Evolutionary conservation across 2,113 vertebrate species (phyloP).

Genomic region (Lota lota): DNA sequence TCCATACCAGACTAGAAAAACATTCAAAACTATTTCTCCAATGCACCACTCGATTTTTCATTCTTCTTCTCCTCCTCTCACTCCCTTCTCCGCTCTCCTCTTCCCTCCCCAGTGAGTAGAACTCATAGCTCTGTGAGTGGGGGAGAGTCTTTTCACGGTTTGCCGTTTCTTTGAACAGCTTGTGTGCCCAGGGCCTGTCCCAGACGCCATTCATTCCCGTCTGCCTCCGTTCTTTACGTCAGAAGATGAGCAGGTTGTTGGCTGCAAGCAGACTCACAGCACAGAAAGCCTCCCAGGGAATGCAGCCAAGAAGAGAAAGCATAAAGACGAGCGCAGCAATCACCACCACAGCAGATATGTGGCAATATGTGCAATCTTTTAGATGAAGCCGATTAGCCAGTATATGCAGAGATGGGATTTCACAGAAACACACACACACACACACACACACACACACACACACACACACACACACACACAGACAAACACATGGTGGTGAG

Average conservation of each 20-base stretch:
- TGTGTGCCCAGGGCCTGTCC: constrained; percentile 72
- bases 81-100: too few relatives aligned
- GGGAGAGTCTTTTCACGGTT: constrained; percentile 39
- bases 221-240: constrained; percentile 53
- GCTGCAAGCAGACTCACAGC: constrained; percentile 59
- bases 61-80: too few relatives aligned
- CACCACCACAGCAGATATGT: constrained; percentile 26
- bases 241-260: constrained; percentile 67
- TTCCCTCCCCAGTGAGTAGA: constrained; percentile 24
- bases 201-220: constrained; percentile 51
- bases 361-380: constrained; percentile 29
- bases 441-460: constrained; percentile 10
- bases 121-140: constrained; percentile 53
- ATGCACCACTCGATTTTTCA: too few relatives aligned
- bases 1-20: too few relatives aligned
- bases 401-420: background rate
- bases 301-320: constrained; percentile 29
- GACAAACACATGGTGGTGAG: background rate
- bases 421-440: constrained; percentile 9
- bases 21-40: too few relatives aligned
- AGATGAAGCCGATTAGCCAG: constrained; percentile 32
- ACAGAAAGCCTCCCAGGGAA: constrained; percentile 45
- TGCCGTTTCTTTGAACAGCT: constrained; percentile 70
- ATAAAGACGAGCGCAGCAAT: constrained; percentile 4
- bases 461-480: constrained; percentile 14